Percentiles rank a stretch among this genome's conserved stretches.
Conservation (phyloP, 2,797 vertebrate species). For the Myripristis jacobus region DNA sequence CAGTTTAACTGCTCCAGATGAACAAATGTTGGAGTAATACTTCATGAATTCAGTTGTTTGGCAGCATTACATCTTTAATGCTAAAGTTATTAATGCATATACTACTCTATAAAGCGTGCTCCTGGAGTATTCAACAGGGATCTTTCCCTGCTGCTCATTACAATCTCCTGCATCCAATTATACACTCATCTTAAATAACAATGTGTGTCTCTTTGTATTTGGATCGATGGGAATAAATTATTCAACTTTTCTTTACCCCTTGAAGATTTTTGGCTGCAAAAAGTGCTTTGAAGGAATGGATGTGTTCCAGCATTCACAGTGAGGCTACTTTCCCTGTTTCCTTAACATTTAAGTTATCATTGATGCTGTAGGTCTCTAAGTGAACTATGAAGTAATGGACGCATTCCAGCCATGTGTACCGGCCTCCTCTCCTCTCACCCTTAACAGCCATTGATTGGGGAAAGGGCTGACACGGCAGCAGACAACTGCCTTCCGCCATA, state of each 20-base stretch:
- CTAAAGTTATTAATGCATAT: slow-evolving; percentile 39
- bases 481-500: slow-evolving; percentile 44
- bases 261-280: not conserved
- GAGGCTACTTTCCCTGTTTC: not conserved
- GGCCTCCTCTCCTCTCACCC: slow-evolving; percentile 38
- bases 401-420: slow-evolving; percentile 38
- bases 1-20: slow-evolving; percentile 6
- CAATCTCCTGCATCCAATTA: not conserved
- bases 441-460: slow-evolving; percentile 54
- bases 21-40: slow-evolving; percentile 6
- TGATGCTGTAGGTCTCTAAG: slow-evolving; percentile 4
- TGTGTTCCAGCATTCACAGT: not conserved
- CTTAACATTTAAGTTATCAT: not conserved
- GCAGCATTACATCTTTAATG: slow-evolving; percentile 36
- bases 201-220: not conserved
- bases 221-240: not conserved
- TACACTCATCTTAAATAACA: not conserved
- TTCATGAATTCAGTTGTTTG: slow-evolving; percentile 18
- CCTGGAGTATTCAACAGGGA: not conserved
- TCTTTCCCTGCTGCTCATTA: not conserved
- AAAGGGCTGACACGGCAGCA: slow-evolving; percentile 61
- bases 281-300: slow-evolving; percentile 6
- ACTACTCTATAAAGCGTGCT: slow-evolving; percentile 22
- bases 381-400: slow-evolving; percentile 25
- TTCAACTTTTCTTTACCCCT: not conserved